Base-by-base conservation (phyloP, 1,140 invertebrate genomes). In the Pollicipes pollicipes region DNA sequence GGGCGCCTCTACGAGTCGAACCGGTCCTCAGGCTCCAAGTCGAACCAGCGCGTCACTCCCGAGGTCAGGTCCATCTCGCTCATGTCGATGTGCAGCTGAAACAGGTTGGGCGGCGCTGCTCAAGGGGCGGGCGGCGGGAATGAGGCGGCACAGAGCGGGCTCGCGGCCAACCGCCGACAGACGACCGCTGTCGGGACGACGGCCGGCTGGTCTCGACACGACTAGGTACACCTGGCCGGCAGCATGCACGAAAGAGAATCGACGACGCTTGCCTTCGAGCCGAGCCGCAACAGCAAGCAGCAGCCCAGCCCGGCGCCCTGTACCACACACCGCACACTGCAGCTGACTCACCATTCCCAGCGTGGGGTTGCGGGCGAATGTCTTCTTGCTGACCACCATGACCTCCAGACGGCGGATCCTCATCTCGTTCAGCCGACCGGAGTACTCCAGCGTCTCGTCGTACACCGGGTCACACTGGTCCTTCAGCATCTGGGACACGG, bases 391-490 rank as follows among this genome's bases (percentile, higher is more conserved):
- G 75, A 89, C 87, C 0, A 92, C 88, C 0, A 89, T 90, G 17
- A 93, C 84, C 79, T 92, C 88, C 31, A 93, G 79, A 6, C 86
- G 84, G 1, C 85, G 85, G 73, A 86, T 85, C 29, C 75, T 72
- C 32, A 92, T 79, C 77, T 91, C 90, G 70, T 74, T 74, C 27
- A 73, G 72, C 3, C 88, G 89, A 72, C 92, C 85, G 6, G 88
- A 80, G 80, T 91, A 93, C 76, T 93, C 90, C 75, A 92, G 95
- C 76, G 88, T 88, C 78, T 95, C 91, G 80, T 96, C 92, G 78
- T 89, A 97, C 10, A 88, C 83, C 0, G 93, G 93, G 83, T 92
- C 94, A 73, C 91, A 92, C 76, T 88, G 91, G 77, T 96, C 91
- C 77, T 93, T 75, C 67, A 75, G 75, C 13, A 58, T 58, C 45